phyloP scores from a whole-genome alignment of 2,888 invertebrate genomes.

The Strigamia maritima region DNA sequence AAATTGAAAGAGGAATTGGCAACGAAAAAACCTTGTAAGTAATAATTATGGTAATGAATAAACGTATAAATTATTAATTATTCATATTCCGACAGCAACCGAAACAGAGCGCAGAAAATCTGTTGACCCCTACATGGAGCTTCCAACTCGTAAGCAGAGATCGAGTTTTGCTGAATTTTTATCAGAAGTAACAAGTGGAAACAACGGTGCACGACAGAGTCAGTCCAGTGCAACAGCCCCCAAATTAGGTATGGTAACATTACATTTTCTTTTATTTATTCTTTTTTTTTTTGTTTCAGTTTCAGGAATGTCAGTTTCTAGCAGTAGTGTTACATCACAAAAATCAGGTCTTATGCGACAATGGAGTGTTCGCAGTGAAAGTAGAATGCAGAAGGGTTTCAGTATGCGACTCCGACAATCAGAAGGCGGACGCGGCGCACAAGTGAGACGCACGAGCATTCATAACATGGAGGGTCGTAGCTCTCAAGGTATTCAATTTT shows the following conservation, averaged over 20 bases:
- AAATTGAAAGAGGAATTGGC: slow-evolving; percentile 77
- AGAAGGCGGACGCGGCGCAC: slow-evolving; percentile 44
- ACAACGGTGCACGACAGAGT: slow-evolving; percentile 35
- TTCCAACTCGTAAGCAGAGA: slow-evolving; percentile 4
- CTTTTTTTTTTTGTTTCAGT: slow-evolving; percentile 19
- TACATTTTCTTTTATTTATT: neutral
- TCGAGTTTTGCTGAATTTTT: slow-evolving; percentile 44
- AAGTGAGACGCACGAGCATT: slow-evolving; percentile 45
- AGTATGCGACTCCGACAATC: slow-evolving; percentile 43
- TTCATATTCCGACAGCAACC: neutral
- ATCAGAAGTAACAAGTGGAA: slow-evolving; percentile 42
- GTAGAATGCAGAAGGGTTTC: slow-evolving; percentile 40
- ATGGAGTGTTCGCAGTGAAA: slow-evolving; percentile 45
- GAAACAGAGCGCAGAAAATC: slow-evolving; percentile 38
- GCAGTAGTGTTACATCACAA: slow-evolving; percentile 41
- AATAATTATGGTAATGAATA: neutral
- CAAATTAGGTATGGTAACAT: slow-evolving; percentile 8
- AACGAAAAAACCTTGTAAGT: slow-evolving; percentile 42
- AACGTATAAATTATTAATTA: neutral
- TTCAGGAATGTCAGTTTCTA: slow-evolving; percentile 41
- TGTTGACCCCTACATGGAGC: slow-evolving; percentile 31
- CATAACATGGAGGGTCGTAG: slow-evolving; percentile 42
- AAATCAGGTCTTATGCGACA: slow-evolving; percentile 41
- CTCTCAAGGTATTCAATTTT: slow-evolving; percentile 41
- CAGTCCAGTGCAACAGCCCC: slow-evolving; percentile 30